These are phyloP conservation scores for Tylochromis polylepis DNA, from an alignment of 2,113 vertebrate genomes.

Conservation along the genomic window DNA sequence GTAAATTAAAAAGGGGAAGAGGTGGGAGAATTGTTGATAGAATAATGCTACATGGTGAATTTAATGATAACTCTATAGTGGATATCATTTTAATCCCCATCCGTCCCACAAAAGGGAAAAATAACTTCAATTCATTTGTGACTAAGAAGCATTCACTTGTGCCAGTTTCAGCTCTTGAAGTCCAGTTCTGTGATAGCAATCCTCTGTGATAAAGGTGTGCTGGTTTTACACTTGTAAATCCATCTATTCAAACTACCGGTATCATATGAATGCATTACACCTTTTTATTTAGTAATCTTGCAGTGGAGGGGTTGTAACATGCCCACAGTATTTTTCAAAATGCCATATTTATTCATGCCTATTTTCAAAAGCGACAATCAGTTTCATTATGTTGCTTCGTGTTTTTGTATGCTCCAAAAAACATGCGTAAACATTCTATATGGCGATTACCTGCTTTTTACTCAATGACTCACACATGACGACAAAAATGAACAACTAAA, in stretches of 20 bases:
- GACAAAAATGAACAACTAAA: neutral
- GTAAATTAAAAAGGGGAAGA: constrained; percentile 58
- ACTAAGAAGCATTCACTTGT: constrained; percentile 19
- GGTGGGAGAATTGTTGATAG: constrained; percentile 33
- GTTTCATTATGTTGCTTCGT: neutral
- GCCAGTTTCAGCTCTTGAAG: constrained; percentile 9
- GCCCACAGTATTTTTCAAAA: neutral
- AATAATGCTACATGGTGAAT: constrained; percentile 27
- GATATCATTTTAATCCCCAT: constrained; percentile 24
- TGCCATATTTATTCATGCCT: neutral
- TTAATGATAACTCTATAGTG: constrained; percentile 40
- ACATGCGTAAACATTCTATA: neutral
- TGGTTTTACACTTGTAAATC: constrained; percentile 55
- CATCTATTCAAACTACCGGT: constrained; percentile 31
- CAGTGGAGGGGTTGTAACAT: neutral
- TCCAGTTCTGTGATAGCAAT: constrained; percentile 24
- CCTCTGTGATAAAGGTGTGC: constrained; percentile 19
- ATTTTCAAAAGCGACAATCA: neutral
- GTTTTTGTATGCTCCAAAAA: neutral
- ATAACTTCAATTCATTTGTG: constrained; percentile 38
- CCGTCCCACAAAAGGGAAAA: neutral
- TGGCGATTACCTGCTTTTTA: neutral
- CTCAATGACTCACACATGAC: neutral
- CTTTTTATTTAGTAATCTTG: constrained; percentile 7
- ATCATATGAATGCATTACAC: constrained; percentile 38